Conservation (phyloP, 2,797 vertebrate genomes). For the Aldrovandia affinis region DNA sequence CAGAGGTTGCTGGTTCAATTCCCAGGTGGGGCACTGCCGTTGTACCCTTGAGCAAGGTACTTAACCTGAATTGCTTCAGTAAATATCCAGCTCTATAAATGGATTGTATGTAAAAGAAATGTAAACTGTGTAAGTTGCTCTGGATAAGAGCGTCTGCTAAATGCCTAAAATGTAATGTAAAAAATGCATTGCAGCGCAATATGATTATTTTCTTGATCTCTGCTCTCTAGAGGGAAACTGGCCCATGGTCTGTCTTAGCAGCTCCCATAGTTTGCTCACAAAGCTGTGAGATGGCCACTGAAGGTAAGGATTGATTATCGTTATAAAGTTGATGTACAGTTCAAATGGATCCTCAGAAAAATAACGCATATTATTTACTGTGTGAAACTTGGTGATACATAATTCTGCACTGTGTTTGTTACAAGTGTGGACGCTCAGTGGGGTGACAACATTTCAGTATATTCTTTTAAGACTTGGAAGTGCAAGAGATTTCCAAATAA, state of each 20-base stretch:
- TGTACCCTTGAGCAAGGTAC: too few relatives aligned
- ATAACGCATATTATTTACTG: neutral
- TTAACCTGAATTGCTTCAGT: too few relatives aligned
- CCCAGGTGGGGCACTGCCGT: too few relatives aligned
- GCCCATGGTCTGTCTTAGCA: neutral
- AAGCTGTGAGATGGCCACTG: neutral
- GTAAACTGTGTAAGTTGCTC: too few relatives aligned
- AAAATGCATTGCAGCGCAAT: neutral
- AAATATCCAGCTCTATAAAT: too few relatives aligned
- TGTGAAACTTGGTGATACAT: neutral
- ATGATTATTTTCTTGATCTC: slow-evolving; percentile 22
- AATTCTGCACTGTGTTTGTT: neutral
- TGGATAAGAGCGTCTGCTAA: too few relatives aligned
- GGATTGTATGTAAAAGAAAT: too few relatives aligned
- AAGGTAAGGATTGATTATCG: slow-evolving; percentile 1
- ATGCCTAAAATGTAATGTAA: too few relatives aligned
- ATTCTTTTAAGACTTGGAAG: neutral
- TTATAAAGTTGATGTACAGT: neutral
- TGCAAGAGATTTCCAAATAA: neutral
- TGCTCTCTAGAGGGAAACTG: slow-evolving; percentile 5
- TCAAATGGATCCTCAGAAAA: neutral
- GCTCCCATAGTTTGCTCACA: neutral
- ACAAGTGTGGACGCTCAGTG: too few relatives aligned
- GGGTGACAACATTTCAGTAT: too few relatives aligned
- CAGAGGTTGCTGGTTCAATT: too few relatives aligned